Base-by-base conservation (phyloP, 2,888 invertebrate genomes). In the Xylota sylvarum region DNA sequence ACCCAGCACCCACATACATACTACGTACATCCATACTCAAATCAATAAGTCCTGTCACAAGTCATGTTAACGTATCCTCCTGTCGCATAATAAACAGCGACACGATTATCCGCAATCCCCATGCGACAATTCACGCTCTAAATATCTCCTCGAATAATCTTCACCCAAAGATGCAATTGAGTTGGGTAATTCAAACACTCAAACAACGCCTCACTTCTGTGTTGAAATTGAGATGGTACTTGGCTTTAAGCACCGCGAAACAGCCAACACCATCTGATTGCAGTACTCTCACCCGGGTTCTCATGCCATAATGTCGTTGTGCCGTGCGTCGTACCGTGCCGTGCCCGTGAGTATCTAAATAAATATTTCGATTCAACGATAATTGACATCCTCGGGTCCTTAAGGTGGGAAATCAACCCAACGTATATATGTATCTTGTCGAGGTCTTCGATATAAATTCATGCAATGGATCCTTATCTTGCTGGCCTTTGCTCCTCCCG, bases 381-480 rank as follows among this genome's bases (percentile, higher is more conserved):
- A 77, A 77, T 67, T 77, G 77, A 77, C 77, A 58, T 67, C 58
- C 37, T 50, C 12, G 50, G 50, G 50, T 67, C 58, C 58, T 48
- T 56, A 37, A 65, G 77, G 56, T 77, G 67, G 48, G 10, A 58
- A 77, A 77, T 60, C 58, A 58, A 30, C 12, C 30, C 27, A 4
- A 50, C 5, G 58, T 56, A 46, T 65, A 43, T 35, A 32, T 65
- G 32, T 27, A 32, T 58, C 58, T 58, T 32, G 55, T 58, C 6
- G 46, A 55, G 43, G 56, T 17, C 19, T 35, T 32, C 23, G 72
- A 37, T 60, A 50, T 73, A 37, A 73, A 73, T 73, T 50, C 60
- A 27, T 50, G 17, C 27, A 46, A 19, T 35, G 46, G 48, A 62
- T 73, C 37, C 60, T 27, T 60, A 60, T 58, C 72, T 23, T 14